phyloP scores from a whole-genome alignment of 2,113 vertebrate species.

The Tyto alba region DNA sequence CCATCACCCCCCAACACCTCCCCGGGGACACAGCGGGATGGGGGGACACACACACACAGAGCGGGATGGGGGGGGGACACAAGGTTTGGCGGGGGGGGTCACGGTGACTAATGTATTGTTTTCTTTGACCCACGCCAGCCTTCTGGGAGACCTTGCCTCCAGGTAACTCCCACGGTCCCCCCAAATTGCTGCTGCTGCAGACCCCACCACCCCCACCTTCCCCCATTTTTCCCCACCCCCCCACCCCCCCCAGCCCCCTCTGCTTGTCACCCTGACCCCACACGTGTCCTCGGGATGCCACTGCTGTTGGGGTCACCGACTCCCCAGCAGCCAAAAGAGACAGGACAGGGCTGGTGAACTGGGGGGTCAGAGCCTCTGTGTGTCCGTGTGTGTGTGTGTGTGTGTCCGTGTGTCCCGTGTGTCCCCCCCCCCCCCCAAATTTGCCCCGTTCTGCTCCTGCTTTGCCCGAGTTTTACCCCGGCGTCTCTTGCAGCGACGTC shows the following conservation, averaged over 20 bases:
- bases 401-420: too few species aligned
- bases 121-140: slow-evolving; percentile 68
- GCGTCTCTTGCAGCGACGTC: slow-evolving; percentile 79
- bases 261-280: background rate
- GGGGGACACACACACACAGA: too few species aligned
- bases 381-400: too few species aligned
- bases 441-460: background rate
- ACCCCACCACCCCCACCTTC: background rate
- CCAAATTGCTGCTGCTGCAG: background rate
- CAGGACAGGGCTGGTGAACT: background rate
- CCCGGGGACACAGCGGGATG: background rate
- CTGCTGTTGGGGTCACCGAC: background rate
- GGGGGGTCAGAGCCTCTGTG: too few species aligned
- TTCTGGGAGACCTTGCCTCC: slow-evolving; percentile 91
- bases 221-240: too few species aligned
- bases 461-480: too few species aligned
- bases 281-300: background rate
- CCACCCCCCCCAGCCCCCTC: background rate
- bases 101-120: slow-evolving; percentile 48
- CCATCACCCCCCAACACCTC: background rate
- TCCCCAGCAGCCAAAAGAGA: background rate
- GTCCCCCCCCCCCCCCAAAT: fast-evolving
- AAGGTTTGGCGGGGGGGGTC: background rate
- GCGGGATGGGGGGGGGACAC: background rate
- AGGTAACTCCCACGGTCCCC: slow-evolving; percentile 75